A percentile compares a stretch with the other conserved stretches of the same genome.
phyloP scores from a whole-genome alignment of 2,113 vertebrate genomes.

The Xyliphius kryptos region DNA sequence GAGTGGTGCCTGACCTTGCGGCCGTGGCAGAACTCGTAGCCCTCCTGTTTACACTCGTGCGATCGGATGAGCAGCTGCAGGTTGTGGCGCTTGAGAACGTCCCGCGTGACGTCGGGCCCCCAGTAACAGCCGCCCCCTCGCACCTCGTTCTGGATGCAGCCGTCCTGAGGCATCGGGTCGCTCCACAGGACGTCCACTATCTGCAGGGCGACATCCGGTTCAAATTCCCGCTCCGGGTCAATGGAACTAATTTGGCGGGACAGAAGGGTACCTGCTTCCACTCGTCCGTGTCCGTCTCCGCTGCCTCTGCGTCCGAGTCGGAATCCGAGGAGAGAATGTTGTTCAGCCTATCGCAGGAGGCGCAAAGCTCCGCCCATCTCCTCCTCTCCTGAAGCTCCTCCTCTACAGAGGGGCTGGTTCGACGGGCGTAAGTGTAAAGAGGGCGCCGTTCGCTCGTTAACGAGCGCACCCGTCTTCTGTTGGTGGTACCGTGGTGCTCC shows the following conservation, averaged over 20 bases:
- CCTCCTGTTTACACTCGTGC: conserved; percentile 90
- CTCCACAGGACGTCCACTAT: conserved; percentile 86
- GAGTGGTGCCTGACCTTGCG: conserved; percentile 62
- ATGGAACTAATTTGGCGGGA: not conserved
- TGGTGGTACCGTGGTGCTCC: not conserved
- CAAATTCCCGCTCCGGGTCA: not conserved
- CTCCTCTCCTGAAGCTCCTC: conserved; percentile 66
- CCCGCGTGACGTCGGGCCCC: conserved; percentile 77
- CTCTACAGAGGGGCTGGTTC: conserved; percentile 57
- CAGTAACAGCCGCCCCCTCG: conserved; percentile 87
- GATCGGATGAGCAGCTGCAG: conserved; percentile 85
- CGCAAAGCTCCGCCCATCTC: conserved; percentile 57
- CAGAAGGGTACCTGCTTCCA: conserved; percentile 80
- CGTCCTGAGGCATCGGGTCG: conserved; percentile 80
- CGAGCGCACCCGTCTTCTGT: conserved; percentile 47
- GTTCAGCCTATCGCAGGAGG: conserved; percentile 45
- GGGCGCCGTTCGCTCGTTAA: conserved; percentile 44
- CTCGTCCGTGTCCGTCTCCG: conserved; percentile 54
- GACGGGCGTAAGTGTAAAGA: conserved; percentile 45
- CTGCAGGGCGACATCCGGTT: conserved; percentile 46
- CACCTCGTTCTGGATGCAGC: conserved; percentile 74
- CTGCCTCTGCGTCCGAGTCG: conserved; percentile 47
- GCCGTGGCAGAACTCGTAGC: conserved; percentile 85
- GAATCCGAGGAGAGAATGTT: conserved; percentile 48
- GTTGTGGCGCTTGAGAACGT: conserved; percentile 69